Conservation (phyloP, 2,888 invertebrate species). For the Camptogramma bilineatum region DNA sequence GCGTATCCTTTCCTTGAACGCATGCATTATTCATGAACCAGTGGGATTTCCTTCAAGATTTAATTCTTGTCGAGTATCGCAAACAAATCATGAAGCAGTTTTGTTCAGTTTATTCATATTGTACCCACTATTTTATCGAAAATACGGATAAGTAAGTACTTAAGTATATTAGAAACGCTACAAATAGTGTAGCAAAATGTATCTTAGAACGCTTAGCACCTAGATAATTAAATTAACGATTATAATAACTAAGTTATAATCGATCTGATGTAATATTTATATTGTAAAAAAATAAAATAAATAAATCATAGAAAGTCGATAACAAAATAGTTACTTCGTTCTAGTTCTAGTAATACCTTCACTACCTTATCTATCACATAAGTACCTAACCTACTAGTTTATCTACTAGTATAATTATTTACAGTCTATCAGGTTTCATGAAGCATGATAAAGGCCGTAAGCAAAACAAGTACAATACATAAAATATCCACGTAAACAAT, state of each 20-base stretch:
- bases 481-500: neutral
- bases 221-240: no score
- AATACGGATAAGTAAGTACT: neutral
- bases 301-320: no score
- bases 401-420: constrained; percentile 39
- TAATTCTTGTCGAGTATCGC: constrained; percentile 52
- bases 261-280: no score
- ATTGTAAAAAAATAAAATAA: no score
- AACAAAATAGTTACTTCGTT: neutral
- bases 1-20: constrained; percentile 70
- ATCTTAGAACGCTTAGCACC: no score
- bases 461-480: neutral
- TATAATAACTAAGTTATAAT: no score
- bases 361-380: constrained; percentile 39
- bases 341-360: constrained; percentile 14
- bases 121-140: no score
- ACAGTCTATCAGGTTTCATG: constrained; percentile 32
- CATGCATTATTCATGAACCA: constrained; percentile 71
- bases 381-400: constrained; percentile 24
- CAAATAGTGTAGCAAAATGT: no score
- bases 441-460: constrained; percentile 23
- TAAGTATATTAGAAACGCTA: no score
- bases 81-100: constrained; percentile 29
- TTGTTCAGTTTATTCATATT: constrained; percentile 14
- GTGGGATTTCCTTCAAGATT: constrained; percentile 66